Evolutionary conservation across 2,797 vertebrate species (phyloP), one percentile per base, ranked within the genome.

Genomic region (Ctenosaura bakeri): DNA sequence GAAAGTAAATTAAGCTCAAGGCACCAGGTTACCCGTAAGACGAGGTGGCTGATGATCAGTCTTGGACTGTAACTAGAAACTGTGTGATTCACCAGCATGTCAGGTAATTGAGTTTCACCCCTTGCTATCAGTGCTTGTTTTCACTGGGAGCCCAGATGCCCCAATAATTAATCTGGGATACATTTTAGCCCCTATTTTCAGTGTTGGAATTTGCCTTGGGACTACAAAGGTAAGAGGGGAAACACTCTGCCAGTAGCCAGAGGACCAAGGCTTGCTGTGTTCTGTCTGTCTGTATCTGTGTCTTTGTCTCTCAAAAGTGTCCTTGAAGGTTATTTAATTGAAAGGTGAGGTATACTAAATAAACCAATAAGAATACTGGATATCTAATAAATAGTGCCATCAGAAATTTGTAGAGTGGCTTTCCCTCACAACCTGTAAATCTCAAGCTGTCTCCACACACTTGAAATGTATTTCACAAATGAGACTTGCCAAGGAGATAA

Each of bases 11-110:
- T 0, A 79, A 86, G 38, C 62, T 87, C 50, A 80, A 88, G 84
- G 76, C 86, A 83, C 86, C 50, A 38, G 85, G 83, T 54, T 54
- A 52, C 78, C 59, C 1, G 89, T 84, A 90, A 73, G 50, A 35
- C 38, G 85, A 87, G 87, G 89, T 35, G 16, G 69, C 77, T 35
- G 76, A 64, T 66, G 74, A 52, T 12, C 74, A 18, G 6, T 1
- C 1, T 87, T 83, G 29, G 7, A 18, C 0, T 77, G 66, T 9
- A 14, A 87, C 8, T 54, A 46, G 32, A 66, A 13, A 29, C 1
- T 4, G 0, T 0, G 52, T 38, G 74, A 86, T 90, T 73, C 71
- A 79, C 22, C 4, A 20, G 71, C 14, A 56, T 71, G 85, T 46
- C 8, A 32, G 66, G 77, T 76, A 76, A 62, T 69, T 88, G 66